phyloP scores from a whole-genome alignment of 2,113 vertebrate genomes.

The Oreochromis tanganicae region DNA sequence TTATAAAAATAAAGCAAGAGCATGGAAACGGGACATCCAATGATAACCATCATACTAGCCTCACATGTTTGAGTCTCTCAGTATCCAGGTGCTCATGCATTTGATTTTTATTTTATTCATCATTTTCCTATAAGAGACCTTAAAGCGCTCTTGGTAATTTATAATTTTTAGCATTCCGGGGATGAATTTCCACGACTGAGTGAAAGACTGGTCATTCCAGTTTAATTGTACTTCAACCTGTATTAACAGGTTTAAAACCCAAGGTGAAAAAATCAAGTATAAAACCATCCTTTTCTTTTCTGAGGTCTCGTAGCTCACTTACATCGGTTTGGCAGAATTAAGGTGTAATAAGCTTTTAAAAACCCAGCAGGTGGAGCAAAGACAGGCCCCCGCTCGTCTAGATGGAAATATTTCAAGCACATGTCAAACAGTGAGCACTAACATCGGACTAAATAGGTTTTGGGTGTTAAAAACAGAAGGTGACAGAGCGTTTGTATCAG shows the following conservation, averaged over 20 bases:
- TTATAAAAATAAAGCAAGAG: neutral
- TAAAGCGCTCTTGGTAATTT: neutral
- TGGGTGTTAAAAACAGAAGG: too few species aligned
- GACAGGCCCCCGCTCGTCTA: neutral
- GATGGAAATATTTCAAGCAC: neutral
- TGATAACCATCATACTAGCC: neutral
- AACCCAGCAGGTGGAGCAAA: neutral
- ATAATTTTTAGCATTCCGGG: neutral
- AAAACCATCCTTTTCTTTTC: neutral
- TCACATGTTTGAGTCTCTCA: neutral
- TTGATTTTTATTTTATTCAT: fast-evolving
- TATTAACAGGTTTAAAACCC: neutral
- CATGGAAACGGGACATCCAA: fast-evolving
- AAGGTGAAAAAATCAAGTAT: fast-evolving
- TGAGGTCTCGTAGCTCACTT: neutral
- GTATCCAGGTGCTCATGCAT: neutral
- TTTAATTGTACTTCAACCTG: neutral
- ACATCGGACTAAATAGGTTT: neutral
- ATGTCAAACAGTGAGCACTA: neutral
- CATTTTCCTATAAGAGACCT: neutral
- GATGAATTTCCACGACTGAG: neutral
- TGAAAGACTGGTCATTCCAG: neutral
- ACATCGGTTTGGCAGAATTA: neutral
- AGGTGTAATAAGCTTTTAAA: neutral
- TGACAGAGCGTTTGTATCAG: too few species aligned